A percentile compares a stretch with the other conserved stretches of the same genome.
These are phyloP conservation scores for Stomatorhinus ivindoensis DNA, from an alignment of 2,113 vertebrate species.

Conservation along the genomic window DNA sequence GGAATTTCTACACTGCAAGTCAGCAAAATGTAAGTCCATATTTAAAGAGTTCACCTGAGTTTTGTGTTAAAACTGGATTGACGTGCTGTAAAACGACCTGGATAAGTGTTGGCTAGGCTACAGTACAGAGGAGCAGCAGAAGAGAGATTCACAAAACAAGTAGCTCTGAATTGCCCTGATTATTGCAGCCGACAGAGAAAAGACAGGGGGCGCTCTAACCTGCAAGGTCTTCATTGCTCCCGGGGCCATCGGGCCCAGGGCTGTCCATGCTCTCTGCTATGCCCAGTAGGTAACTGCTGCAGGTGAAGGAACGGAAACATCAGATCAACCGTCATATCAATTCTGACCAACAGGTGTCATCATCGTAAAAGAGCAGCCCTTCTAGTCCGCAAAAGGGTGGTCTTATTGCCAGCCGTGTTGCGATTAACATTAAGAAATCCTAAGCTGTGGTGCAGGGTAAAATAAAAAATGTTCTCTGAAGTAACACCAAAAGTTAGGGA, in stretches of 20 bases:
- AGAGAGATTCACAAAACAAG: not conserved
- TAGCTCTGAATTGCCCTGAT: not conserved
- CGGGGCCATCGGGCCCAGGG: slow-evolving; percentile 62
- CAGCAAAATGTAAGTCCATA: not conserved
- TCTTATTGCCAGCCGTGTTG: not conserved
- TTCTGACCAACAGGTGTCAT: not conserved
- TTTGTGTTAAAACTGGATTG: not conserved
- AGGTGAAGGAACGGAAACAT: not conserved
- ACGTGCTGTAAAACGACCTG: not conserved
- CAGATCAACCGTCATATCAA: not conserved
- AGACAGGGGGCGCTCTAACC: slow-evolving; percentile 48
- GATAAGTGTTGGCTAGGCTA: not conserved
- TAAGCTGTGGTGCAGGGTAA: not conserved
- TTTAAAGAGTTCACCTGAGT: not conserved
- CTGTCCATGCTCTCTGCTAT: not conserved
- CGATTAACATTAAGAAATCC: not conserved
- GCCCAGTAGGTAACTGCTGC: not conserved
- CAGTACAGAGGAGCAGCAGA: not conserved
- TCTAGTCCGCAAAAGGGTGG: not conserved
- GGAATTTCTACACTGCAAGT: not conserved
- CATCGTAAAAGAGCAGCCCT: not conserved
- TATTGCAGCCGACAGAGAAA: not conserved
- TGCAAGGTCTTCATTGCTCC: slow-evolving; percentile 64
- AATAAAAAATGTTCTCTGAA: not conserved
- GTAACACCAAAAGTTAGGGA: not conserved